Conservation (phyloP, 2,113 vertebrate genomes). For the Gallinago media region DNA sequence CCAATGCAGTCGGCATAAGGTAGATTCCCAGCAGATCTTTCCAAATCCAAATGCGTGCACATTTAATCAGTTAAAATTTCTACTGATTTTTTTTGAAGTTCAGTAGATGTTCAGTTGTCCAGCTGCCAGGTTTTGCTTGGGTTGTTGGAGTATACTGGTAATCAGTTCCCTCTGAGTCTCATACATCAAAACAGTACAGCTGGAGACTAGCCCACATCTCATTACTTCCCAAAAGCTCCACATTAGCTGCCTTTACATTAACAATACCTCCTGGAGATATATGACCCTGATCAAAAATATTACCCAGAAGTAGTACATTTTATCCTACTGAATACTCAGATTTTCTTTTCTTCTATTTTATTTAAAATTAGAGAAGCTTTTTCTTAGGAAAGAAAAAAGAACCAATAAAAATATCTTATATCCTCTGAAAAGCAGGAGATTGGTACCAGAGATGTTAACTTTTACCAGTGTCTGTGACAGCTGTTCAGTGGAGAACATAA, state of each 20-base stretch:
- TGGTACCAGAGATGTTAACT: neutral
- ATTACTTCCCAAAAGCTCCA: neutral
- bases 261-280: neutral
- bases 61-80: neutral
- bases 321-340: neutral
- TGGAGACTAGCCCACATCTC: neutral
- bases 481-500: neutral
- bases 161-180: neutral
- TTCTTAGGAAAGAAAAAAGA: neutral
- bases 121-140: neutral
- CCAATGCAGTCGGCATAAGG: neutral
- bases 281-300: neutral
- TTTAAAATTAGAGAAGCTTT: neutral
- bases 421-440: neutral
- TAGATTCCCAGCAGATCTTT: neutral
- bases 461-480: neutral
- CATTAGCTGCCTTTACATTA: neutral
- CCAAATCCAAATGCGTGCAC: neutral
- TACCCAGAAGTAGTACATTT: neutral
- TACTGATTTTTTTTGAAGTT: neutral
- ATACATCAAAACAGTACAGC: neutral
- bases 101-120: neutral
- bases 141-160: neutral
- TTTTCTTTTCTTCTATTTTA: neutral
- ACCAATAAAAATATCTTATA: neutral